Percentiles rank a stretch among this genome's conserved stretches.
These are phyloP conservation scores for Lacerta agilis DNA, from an alignment of 2,797 vertebrate genomes.

Conservation along the genomic window DNA sequence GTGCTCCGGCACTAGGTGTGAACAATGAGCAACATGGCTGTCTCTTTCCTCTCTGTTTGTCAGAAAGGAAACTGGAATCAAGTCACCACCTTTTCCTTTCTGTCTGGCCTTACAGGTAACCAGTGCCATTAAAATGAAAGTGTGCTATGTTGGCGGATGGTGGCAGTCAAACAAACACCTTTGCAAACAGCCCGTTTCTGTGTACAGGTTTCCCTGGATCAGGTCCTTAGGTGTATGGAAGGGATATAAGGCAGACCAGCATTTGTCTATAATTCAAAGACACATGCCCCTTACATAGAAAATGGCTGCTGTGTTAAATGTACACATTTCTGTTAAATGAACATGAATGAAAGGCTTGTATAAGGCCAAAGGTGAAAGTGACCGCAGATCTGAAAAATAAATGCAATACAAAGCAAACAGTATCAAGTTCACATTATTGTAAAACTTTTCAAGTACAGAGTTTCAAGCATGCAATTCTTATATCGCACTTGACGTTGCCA, in stretches of 20 bases:
- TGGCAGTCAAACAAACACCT: neutral
- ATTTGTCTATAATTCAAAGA: constrained; percentile 50
- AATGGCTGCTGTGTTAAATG: constrained; percentile 61
- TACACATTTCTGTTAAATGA: constrained; percentile 49
- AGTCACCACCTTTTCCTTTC: neutral
- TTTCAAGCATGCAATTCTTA: constrained; percentile 78
- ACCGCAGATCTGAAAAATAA: constrained; percentile 83
- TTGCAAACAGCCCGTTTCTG: neutral
- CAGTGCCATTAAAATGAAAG: constrained; percentile 4
- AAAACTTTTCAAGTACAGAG: constrained; percentile 73
- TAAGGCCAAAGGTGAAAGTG: constrained; percentile 89
- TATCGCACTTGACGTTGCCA: constrained; percentile 63
- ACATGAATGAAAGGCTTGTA: constrained; percentile 74
- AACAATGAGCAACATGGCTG: neutral
- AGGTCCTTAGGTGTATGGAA: constrained; percentile 51
- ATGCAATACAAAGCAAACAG: constrained; percentile 74
- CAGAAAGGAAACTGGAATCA: constrained; percentile 9
- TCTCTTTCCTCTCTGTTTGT: neutral
- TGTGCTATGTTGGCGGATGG: neutral
- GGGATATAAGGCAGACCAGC: constrained; percentile 63
- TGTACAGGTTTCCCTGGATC: neutral
- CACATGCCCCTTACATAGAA: constrained; percentile 39
- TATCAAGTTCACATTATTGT: constrained; percentile 77
- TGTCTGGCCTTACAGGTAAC: neutral
- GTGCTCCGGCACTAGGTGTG: neutral